Percentiles rank a stretch among this genome's conserved stretches.
These are phyloP conservation scores for Aulostomus chinensis DNA, from an alignment of 2,797 vertebrate species.

Conservation along the genomic window DNA sequence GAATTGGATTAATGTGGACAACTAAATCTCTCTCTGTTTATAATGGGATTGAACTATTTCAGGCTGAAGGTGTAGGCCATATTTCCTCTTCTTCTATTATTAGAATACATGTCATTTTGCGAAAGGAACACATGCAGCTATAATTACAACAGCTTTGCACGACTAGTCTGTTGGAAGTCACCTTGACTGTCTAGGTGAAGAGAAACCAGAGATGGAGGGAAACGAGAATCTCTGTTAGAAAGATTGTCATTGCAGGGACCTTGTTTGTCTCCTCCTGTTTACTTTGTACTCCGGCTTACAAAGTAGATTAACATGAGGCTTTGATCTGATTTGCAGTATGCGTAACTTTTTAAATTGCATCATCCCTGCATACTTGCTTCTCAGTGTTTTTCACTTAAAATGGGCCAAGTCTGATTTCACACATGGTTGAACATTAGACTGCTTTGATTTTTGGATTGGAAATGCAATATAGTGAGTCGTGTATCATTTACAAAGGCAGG, in stretches of 20 bases:
- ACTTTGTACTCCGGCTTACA: conserved; percentile 23
- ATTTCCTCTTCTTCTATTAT: no score
- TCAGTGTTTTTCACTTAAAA: conserved; percentile 40
- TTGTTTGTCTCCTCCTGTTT: conserved; percentile 33
- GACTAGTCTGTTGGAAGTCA: no score
- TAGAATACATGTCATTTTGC: no score
- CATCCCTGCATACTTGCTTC: conserved; percentile 41
- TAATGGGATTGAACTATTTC: no score
- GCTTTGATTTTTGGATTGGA: conserved; percentile 51
- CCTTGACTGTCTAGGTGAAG: no score
- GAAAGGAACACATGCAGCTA: no score
- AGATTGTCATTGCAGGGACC: conserved; percentile 1
- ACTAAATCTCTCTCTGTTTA: no score
- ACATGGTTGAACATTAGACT: conserved; percentile 42
- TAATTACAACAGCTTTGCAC: no score
- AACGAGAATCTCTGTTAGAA: background rate
- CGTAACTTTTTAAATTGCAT: conserved; percentile 52
- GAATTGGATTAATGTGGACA: no score
- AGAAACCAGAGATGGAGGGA: conserved; percentile 6
- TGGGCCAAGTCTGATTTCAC: conserved; percentile 58
- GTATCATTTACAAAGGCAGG: conserved; percentile 41
- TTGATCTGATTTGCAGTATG: conserved; percentile 58
- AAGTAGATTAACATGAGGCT: no score
- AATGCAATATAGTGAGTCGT: conserved; percentile 38
- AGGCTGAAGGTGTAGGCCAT: no score